phyloP scores from a whole-genome alignment of 2,888 invertebrate species.

The Lasioglossum malachurum region DNA sequence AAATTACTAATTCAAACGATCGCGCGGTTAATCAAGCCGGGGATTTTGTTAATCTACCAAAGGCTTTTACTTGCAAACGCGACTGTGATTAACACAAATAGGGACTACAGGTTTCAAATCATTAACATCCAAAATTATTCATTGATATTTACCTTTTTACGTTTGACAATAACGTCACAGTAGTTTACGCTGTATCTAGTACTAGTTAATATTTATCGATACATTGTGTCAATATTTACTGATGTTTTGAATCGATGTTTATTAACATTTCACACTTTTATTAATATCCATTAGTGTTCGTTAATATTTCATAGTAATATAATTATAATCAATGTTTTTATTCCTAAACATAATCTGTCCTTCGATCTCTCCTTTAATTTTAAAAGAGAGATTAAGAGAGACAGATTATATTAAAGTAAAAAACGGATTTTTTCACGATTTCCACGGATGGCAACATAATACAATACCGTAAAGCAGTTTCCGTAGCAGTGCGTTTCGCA shows the following conservation, averaged over 20 bases:
- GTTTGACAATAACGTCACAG: background rate
- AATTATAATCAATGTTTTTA: too few relatives aligned
- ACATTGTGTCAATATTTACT: too few relatives aligned
- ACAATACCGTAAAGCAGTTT: background rate
- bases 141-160: background rate
- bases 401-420: too few relatives aligned
- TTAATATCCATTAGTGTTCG: too few relatives aligned
- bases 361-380: too few relatives aligned
- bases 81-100: background rate
- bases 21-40: background rate
- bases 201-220: too few relatives aligned
- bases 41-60: background rate
- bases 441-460: too few relatives aligned
- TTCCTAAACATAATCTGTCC: too few relatives aligned
- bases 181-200: background rate
- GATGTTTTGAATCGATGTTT: too few relatives aligned
- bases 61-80: background rate
- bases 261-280: too few relatives aligned
- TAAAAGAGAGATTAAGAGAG: too few relatives aligned
- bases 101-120: background rate
- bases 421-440: background rate
- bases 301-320: too few relatives aligned
- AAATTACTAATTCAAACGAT: constrained; percentile 39
- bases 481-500: background rate
- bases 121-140: background rate